These are phyloP conservation scores for Drosophila ezoana DNA, from an alignment of 2,888 invertebrate genomes.

Conservation along the genomic window DNA sequence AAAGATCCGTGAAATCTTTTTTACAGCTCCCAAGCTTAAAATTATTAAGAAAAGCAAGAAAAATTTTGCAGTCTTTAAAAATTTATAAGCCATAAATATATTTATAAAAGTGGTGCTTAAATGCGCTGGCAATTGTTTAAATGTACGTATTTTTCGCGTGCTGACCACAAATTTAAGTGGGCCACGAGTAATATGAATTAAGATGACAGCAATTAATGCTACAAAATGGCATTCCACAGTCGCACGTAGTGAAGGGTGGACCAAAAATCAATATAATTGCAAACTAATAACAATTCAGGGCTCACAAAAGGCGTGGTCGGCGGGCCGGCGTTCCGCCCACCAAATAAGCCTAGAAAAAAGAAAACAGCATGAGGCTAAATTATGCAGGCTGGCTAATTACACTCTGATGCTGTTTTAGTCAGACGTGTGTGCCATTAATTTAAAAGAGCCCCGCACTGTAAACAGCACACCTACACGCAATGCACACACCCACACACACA, in stretches of 20 bases:
- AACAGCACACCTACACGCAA: slow-evolving; percentile 22
- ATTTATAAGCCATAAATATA: neutral
- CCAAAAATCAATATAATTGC: slow-evolving; percentile 67
- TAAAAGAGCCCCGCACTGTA: slow-evolving; percentile 34
- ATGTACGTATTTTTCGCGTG: slow-evolving; percentile 50
- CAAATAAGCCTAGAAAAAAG: slow-evolving; percentile 9
- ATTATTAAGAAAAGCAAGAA: too few species aligned
- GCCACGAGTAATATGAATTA: slow-evolving; percentile 54
- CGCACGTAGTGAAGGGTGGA: neutral
- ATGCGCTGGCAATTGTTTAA: slow-evolving; percentile 33
- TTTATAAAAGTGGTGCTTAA: slow-evolving; percentile 26
- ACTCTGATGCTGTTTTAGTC: slow-evolving; percentile 52
- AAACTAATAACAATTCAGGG: slow-evolving; percentile 48
- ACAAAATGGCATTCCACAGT: slow-evolving; percentile 34
- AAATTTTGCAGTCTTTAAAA: too few species aligned
- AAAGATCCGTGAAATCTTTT: too few species aligned
- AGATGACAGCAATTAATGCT: slow-evolving; percentile 65
- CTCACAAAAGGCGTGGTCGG: slow-evolving; percentile 9
- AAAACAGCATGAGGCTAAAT: slow-evolving; percentile 46
- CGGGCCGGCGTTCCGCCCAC: slow-evolving; percentile 13
- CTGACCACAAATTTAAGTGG: slow-evolving; percentile 58
- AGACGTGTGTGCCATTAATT: slow-evolving; percentile 43
- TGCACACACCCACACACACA: slow-evolving; percentile 2
- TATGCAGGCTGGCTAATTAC: slow-evolving; percentile 73
- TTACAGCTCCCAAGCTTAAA: too few species aligned